Percentiles rank a stretch among this genome's conserved stretches.
These are phyloP conservation scores for Ametastegia equiseti DNA, from an alignment of 2,888 invertebrate species.

Conservation along the genomic window DNA sequence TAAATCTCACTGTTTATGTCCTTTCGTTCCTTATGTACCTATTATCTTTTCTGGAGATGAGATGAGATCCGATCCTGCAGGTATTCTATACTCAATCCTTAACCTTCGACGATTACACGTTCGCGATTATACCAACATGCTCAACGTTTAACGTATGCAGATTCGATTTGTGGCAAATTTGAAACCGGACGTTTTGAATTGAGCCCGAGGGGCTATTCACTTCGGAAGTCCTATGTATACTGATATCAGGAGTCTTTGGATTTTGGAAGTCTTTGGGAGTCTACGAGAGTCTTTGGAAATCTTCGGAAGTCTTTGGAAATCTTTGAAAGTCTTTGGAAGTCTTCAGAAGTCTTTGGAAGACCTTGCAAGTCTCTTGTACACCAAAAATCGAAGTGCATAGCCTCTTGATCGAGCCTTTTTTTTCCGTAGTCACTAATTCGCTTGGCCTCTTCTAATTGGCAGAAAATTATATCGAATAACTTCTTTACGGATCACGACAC, in stretches of 20 bases:
- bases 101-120: not conserved
- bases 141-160: not conserved
- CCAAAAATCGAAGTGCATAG: too few relatives aligned
- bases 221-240: too few relatives aligned
- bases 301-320: too few relatives aligned
- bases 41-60: not conserved
- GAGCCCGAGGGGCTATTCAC: too few relatives aligned
- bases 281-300: too few relatives aligned
- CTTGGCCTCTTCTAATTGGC: slow-evolving; percentile 13
- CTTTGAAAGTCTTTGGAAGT: too few relatives aligned
- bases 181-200: not conserved
- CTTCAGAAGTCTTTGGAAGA: too few relatives aligned
- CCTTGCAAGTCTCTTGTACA: too few relatives aligned
- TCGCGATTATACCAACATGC: not conserved
- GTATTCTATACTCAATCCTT: not conserved
- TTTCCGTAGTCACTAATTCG: too few relatives aligned
- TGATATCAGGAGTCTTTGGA: too few relatives aligned
- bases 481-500: not conserved
- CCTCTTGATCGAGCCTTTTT: not conserved
- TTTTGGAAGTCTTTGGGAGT: too few relatives aligned
- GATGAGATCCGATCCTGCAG: slow-evolving; percentile 4
- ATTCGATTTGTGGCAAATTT: not conserved
- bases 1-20: slow-evolving; percentile 35
- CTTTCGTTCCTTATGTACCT: slow-evolving; percentile 23
- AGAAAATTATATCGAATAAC: not conserved